Evolutionary conservation across 2,888 invertebrate genomes (phyloP).

Genomic region (Calameuta idolon): DNA sequence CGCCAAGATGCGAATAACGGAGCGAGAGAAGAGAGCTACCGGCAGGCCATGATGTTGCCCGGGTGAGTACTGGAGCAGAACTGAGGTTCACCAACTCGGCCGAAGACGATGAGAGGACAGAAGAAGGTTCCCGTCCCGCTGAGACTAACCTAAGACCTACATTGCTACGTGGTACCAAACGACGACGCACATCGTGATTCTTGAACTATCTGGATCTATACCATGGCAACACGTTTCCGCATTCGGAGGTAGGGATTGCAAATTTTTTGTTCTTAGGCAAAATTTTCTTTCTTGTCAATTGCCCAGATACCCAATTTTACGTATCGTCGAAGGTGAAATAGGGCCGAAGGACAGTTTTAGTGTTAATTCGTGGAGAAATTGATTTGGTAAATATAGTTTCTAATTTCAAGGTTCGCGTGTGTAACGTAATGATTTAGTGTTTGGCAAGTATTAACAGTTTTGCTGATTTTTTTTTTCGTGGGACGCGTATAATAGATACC

Average conservation of each 20-base stretch:
- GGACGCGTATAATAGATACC: too few relatives aligned
- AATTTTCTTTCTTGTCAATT: not conserved
- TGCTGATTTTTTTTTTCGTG: not conserved
- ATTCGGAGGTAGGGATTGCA: not conserved
- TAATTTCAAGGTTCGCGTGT: not conserved
- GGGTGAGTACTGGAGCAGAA: conserved; percentile 58
- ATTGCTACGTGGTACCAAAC: not conserved
- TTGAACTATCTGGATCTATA: not conserved
- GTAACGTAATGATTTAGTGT: not conserved
- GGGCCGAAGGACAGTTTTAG: not conserved
- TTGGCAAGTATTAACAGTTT: not conserved
- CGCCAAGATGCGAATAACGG: conserved; percentile 31
- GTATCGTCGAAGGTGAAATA: not conserved
- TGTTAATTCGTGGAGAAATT: not conserved
- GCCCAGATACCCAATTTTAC: not conserved
- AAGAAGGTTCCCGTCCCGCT: not conserved
- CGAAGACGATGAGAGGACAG: conserved; percentile 40
- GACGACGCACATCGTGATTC: not conserved
- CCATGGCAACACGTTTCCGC: not conserved
- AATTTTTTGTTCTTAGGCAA: not conserved
- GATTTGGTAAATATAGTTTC: not conserved
- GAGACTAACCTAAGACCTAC: not conserved
- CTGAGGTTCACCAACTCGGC: conserved; percentile 50
- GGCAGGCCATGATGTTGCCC: conserved; percentile 46
- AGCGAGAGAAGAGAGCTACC: conserved; percentile 12